phyloP scores from a whole-genome alignment of 1,140 invertebrate genomes.

The Palaemon carinicauda region DNA sequence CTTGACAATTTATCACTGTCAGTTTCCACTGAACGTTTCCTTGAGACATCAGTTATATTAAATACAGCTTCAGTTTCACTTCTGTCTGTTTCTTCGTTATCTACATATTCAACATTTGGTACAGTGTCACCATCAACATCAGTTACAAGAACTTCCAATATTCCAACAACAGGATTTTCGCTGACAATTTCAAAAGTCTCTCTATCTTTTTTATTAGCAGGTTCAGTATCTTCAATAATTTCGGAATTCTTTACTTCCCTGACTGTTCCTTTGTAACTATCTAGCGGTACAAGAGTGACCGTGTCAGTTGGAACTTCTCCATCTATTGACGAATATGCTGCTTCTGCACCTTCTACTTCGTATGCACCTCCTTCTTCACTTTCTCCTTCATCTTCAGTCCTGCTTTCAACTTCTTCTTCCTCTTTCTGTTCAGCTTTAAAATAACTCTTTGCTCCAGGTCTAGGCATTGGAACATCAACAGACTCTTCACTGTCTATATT shows the following conservation, averaged over 20 bases:
- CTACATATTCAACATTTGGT: background rate
- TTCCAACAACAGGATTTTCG: background rate
- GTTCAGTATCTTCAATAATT: background rate
- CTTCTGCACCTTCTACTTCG: background rate
- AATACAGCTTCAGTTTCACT: background rate
- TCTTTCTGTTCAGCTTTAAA: background rate
- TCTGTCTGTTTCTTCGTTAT: background rate
- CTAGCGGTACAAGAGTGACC: background rate
- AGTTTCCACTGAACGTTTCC: background rate
- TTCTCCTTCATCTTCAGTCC: background rate
- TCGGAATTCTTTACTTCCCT: background rate
- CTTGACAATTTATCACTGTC: no score
- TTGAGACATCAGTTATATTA: background rate
- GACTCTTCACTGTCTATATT: constrained; percentile 54
- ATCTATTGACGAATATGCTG: constrained; percentile 3
- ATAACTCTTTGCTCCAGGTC: background rate
- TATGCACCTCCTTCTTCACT: background rate
- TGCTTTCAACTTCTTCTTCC: background rate
- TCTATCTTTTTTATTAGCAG: background rate
- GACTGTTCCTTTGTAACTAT: background rate
- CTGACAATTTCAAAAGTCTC: background rate
- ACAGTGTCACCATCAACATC: background rate
- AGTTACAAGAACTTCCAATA: background rate
- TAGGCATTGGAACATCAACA: background rate
- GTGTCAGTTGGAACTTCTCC: constrained; percentile 11